A percentile compares a stretch with the other conserved stretches of the same genome.
phyloP scores from a whole-genome alignment of 2,113 vertebrate species.

The Talpa occidentalis region DNA sequence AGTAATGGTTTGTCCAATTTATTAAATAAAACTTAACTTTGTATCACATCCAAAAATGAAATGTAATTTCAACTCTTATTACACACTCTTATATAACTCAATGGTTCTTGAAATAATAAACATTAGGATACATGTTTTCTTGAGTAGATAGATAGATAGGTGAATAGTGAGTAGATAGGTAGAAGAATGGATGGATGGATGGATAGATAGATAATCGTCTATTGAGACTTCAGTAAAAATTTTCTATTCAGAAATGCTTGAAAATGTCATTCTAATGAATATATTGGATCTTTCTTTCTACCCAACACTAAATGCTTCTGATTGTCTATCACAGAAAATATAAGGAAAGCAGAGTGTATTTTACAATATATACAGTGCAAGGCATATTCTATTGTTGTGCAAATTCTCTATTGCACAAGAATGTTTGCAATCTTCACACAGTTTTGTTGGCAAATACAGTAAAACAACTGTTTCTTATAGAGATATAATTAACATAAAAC shows the following conservation, averaged over 20 bases:
- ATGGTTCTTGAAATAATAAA: constrained; percentile 37
- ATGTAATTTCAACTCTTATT: not conserved
- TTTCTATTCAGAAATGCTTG: not conserved
- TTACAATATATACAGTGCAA: not conserved
- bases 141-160: no score
- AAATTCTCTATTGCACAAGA: not conserved
- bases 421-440: not conserved
- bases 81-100: not conserved
- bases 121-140: not conserved
- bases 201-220: not conserved
- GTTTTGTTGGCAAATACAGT: not conserved
- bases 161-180: no score
- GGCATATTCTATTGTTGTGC: no score
- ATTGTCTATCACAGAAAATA: not conserved
- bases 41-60: not conserved
- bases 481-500: not conserved
- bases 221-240: no score
- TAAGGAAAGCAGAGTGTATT: not conserved
- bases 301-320: not conserved
- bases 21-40: constrained; percentile 25
- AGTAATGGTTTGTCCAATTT: constrained; percentile 41
- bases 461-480: not conserved
- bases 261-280: not conserved
- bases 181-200: not conserved
- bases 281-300: not conserved